These are phyloP conservation scores for Chamaea fasciata DNA, from an alignment of 2,113 vertebrate species.

Conservation along the genomic window DNA sequence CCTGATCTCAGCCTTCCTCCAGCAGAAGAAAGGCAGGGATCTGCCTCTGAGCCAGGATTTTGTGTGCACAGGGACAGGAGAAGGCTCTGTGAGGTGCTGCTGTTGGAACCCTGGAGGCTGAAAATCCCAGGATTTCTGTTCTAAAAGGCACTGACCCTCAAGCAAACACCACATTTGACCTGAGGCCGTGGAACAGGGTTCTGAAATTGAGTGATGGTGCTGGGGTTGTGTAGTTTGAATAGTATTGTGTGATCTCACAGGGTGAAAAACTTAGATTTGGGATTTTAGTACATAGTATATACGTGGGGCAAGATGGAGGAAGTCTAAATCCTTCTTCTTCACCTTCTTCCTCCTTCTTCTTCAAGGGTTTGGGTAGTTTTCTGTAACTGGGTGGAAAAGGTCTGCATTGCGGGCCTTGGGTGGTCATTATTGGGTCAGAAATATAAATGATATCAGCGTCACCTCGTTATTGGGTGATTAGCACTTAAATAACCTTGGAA, in stretches of 20 bases:
- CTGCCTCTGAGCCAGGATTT: not conserved
- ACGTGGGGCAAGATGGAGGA: not conserved
- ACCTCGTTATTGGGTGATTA: not conserved
- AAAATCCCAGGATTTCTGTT: not conserved
- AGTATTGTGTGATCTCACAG: not conserved
- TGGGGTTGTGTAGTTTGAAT: not conserved
- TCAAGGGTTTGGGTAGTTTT: not conserved
- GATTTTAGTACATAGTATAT: not conserved
- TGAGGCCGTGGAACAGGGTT: not conserved
- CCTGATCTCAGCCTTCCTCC: not conserved
- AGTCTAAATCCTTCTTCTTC: not conserved
- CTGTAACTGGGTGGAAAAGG: not conserved
- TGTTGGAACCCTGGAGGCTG: not conserved
- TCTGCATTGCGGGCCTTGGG: accelerated
- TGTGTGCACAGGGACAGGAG: not conserved
- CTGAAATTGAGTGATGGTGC: accelerated
- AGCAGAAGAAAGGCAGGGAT: not conserved
- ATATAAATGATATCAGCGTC: not conserved
- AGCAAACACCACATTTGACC: not conserved
- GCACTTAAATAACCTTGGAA: not conserved
- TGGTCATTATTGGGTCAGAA: not conserved
- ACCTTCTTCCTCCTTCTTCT: not conserved
- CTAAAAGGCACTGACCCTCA: not conserved
- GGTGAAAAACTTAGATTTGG: not conserved
- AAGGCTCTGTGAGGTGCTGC: not conserved